phyloP scores from a whole-genome alignment of 1,140 invertebrate species.

The Scaptomyza montana region DNA sequence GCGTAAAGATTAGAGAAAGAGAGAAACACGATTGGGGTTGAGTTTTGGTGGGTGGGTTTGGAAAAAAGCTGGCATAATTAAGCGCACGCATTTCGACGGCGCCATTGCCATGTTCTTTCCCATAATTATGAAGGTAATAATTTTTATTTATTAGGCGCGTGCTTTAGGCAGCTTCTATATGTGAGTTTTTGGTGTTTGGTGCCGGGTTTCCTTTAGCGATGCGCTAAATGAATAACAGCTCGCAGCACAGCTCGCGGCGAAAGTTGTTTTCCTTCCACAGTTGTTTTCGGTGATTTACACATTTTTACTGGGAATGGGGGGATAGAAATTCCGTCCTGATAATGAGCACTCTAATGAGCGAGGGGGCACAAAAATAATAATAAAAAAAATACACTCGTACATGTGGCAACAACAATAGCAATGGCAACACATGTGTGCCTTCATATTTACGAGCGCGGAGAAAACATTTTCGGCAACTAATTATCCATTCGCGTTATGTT shows the following conservation, averaged over 20 bases:
- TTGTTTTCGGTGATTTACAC: slow-evolving; percentile 70
- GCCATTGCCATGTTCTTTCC: slow-evolving; percentile 72
- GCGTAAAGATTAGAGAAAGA: slow-evolving; percentile 24
- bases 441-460: slow-evolving; percentile 74
- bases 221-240: slow-evolving; percentile 29
- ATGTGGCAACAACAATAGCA: slow-evolving; percentile 49
- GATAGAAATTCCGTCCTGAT: slow-evolving; percentile 59
- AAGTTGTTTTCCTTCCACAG: slow-evolving; percentile 46
- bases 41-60: slow-evolving; percentile 21
- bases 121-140: slow-evolving; percentile 83
- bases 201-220: slow-evolving; percentile 47
- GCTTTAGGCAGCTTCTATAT: slow-evolving; percentile 62
- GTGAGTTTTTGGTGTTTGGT: slow-evolving; percentile 2
- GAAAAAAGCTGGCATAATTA: slow-evolving; percentile 75
- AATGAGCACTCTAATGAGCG: slow-evolving; percentile 79
- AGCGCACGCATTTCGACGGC: slow-evolving; percentile 69
- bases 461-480: slow-evolving; percentile 83
- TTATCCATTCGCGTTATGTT: slow-evolving; percentile 81
- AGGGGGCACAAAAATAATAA: slow-evolving; percentile 1
- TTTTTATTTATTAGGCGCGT: slow-evolving; percentile 82
- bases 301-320: slow-evolving; percentile 24
- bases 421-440: slow-evolving; percentile 66
- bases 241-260: slow-evolving; percentile 8
- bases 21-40: slow-evolving; percentile 13
- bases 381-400: slow-evolving; percentile 19